Percentiles rank a stretch among this genome's conserved stretches.
These are phyloP conservation scores for Gymnoscopelus microlampas DNA, from an alignment of 2,797 vertebrate species.

Conservation along the genomic window DNA sequence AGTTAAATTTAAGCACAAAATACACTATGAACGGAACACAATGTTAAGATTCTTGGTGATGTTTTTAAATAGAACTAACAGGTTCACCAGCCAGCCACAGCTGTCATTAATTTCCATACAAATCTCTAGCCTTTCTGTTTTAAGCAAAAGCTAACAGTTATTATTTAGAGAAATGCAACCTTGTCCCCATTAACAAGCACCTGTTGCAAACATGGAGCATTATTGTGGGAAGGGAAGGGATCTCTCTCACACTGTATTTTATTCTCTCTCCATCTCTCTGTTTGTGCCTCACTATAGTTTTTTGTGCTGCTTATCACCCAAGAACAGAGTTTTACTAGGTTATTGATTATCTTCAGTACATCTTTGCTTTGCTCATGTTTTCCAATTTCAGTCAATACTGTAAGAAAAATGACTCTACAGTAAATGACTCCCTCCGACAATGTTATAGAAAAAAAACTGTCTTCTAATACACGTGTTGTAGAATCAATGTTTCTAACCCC, in stretches of 20 bases:
- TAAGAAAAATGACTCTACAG: background rate
- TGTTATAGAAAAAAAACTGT: background rate
- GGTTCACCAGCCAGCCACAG: too few species aligned
- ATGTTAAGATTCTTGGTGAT: too few species aligned
- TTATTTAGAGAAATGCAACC: constrained; percentile 8
- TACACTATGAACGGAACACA: too few species aligned
- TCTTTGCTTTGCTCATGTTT: background rate
- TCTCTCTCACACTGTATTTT: too few species aligned
- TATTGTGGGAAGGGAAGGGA: background rate
- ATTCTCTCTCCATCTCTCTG: background rate
- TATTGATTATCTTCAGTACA: background rate
- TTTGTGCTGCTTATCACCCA: too few species aligned
- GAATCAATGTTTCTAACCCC: constrained; percentile 12
- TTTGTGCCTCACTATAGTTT: too few species aligned
- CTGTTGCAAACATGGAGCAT: constrained; percentile 25
- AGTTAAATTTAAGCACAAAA: too few species aligned
- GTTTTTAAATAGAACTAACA: too few species aligned
- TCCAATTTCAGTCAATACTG: constrained; percentile 9
- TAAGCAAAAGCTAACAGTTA: background rate
- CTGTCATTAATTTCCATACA: too few species aligned
- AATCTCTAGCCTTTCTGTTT: too few species aligned
- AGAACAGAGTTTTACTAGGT: background rate
- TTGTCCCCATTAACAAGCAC: constrained; percentile 27
- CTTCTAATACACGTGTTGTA: too few species aligned
- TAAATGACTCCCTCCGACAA: background rate